Evolutionary conservation across 2,888 invertebrate genomes (phyloP), one percentile per base, ranked within the genome.

Genomic region (Leistus spinibarbis): DNA sequence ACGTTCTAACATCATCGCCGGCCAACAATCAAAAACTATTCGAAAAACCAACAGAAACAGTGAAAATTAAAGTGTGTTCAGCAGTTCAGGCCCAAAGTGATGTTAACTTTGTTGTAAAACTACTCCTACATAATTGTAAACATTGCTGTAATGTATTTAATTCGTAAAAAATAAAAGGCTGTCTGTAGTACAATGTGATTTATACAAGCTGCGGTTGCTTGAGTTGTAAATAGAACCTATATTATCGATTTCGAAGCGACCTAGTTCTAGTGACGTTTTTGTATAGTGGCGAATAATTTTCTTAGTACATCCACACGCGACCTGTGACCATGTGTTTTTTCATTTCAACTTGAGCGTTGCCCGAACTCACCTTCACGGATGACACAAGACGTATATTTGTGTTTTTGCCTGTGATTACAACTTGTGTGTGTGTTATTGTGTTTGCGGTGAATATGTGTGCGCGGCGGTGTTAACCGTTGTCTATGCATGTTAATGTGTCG

Each of bases 161-260:
- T 16, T 2, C 57, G 57, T 57, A 57, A 16, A 17, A 10, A 19
- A 5, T 3, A 17, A 20, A 19, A 16, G 20, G 13, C 16, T 16
- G 60, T 60, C 60, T 13, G 20, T 17, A 19, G 40, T 54, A 53
- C 16, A 2, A 22, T 62, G 69, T 69, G 69, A 69, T 62, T 40
- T 66, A 66, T 19, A 7, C 40, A 40, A 40, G 40, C 40, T 40
- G 5, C 40, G 40, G 40, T 5, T 40, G 40, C 60, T 10, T 17
- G 13, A 17, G 57, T 67, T 73, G 73, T 73, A 73, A 73, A 73
- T 73, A 73, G 57, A 73, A 73, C 72, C 60, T 73, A 67, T 73
- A 60, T 66, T 67, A 67, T 73, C 62, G 66, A 22, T 40, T 53
- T 54, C 10, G 1, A 13, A 60, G 62, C 73, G 67, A 73, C 73